Evolutionary conservation across 2,797 vertebrate genomes (phyloP), one percentile per base, ranked within the genome.

Genomic region (Artibeus jamaicensis): DNA sequence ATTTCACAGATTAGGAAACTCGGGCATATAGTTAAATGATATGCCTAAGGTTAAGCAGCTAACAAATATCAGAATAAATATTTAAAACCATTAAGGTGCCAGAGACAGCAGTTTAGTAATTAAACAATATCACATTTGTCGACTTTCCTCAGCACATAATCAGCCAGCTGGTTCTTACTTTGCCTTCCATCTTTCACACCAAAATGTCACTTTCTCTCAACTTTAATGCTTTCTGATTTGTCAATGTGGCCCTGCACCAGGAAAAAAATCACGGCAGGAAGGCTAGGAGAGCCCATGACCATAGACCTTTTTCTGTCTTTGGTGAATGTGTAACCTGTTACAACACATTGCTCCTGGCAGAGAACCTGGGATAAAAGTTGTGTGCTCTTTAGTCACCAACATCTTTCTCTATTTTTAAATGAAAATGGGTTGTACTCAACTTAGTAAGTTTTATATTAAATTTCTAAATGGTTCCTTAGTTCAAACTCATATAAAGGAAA

Each of bases 1-100:
- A 76, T 77, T 92, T 89, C 24, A 29, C 9, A 67, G 79, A 86
- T 86, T 86, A 93, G n/a, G 32, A 83, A 71, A 83, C 32, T 46
- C 29, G 92, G 32, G 19, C 37, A 84, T 57, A 39, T 18, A 59
- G 21, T 59, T 55, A 79, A 78, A 32, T 67, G 59, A 55, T 57
- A 84, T 92, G 6, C 5, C 29, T 32, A 39, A 57, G 32, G 24
- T 37, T 26, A 65, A 42, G 0, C 5, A 67, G n/a, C 12, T 86
- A 39, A 24, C 44, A 78, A 91, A 86, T 62, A 16, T 8, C 24
- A 81, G 24, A 91, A 53, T 3, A 46, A 89, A 16, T 24, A 86
- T 59, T 44, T 19, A 34, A 74, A 70, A 29, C 9, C 73, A 15
- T 37, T 10, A 32, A 37, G 22, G 6, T 74, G 59, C 15, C 55